A percentile compares a stretch with the other conserved stretches of the same genome.
These are phyloP conservation scores for Shargacucullia verbasci DNA, from an alignment of 2,888 invertebrate genomes.

Conservation along the genomic window DNA sequence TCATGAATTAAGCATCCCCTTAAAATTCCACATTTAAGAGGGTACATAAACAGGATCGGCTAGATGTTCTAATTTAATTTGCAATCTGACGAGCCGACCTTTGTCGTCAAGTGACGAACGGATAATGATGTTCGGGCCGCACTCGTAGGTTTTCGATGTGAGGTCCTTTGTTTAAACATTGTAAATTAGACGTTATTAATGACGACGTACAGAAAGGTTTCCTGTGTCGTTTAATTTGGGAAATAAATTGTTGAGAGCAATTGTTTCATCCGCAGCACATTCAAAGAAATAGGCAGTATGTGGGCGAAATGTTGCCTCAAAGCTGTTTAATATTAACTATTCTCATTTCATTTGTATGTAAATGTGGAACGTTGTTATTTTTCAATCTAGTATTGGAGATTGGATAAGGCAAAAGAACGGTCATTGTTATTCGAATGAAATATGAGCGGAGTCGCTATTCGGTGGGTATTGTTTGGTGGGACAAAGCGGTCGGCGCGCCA, in stretches of 20 bases:
- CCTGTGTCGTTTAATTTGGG: constrained; percentile 68
- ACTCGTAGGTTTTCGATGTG: constrained; percentile 62
- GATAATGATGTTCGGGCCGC: constrained; percentile 71
- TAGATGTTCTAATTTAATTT: constrained; percentile 82
- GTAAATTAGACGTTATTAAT: constrained; percentile 78
- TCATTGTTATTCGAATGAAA: constrained; percentile 82
- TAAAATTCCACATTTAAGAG: constrained; percentile 82
- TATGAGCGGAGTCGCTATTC: constrained; percentile 78
- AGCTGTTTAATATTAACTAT: constrained; percentile 41
- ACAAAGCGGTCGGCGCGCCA: constrained; percentile 71
- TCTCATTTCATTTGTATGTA: constrained; percentile 45
- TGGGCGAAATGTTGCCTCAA: constrained; percentile 33
- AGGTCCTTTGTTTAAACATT: constrained; percentile 72
- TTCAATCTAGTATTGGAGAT: constrained; percentile 73
- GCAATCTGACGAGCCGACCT: constrained; percentile 76
- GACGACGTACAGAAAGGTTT: constrained; percentile 69
- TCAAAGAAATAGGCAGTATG: constrained; percentile 55
- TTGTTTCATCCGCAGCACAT: constrained; percentile 58
- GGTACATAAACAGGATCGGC: constrained; percentile 74
- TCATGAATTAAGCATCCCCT: constrained; percentile 85
- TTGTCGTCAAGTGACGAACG: constrained; percentile 76
- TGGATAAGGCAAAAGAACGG: constrained; percentile 75
- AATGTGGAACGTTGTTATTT: constrained; percentile 63
- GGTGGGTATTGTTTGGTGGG: constrained; percentile 75
- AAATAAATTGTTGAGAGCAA: constrained; percentile 66